Percentiles rank a stretch among this genome's conserved stretches.
These are phyloP conservation scores for Sinohyriopsis cumingii DNA, from an alignment of 2,888 invertebrate genomes.

Conservation along the genomic window DNA sequence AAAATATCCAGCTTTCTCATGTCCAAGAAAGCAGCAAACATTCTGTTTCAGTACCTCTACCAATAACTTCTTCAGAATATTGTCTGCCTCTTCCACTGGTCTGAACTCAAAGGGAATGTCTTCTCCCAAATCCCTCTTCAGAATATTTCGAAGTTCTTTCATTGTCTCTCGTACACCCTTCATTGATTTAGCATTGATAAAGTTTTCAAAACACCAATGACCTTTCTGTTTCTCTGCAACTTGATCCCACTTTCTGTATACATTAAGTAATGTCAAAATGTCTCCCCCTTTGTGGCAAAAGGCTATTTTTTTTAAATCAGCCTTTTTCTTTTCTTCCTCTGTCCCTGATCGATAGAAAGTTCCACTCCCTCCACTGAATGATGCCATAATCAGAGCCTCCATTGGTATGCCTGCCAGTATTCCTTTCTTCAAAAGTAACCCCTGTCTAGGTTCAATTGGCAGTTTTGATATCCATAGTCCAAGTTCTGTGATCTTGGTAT, in stretches of 20 bases:
- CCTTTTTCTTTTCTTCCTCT: conserved; percentile 50
- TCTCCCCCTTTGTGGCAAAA: conserved; percentile 64
- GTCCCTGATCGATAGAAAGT: conserved; percentile 62
- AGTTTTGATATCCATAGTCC: conserved; percentile 65
- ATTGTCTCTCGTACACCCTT: conserved; percentile 50
- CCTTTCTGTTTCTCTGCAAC: conserved; percentile 50
- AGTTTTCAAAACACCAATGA: conserved; percentile 65
- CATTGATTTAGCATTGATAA: conserved; percentile 67
- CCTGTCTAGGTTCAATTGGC: conserved; percentile 64
- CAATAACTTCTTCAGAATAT: conserved; percentile 43
- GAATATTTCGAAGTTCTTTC: conserved; percentile 44
- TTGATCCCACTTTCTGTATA: conserved; percentile 57
- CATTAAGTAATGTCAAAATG: conserved; percentile 56
- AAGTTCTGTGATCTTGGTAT: conserved; percentile 55
- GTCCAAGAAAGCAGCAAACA: conserved; percentile 57
- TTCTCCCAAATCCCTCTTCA: conserved; percentile 45
- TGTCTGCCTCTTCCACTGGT: conserved; percentile 16
- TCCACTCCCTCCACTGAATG: conserved; percentile 56
- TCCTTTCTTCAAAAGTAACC: conserved; percentile 50
- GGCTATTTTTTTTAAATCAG: conserved; percentile 52
- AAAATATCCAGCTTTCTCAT: conserved; percentile 57
- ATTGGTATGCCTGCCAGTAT: conserved; percentile 44
- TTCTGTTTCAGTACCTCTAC: conserved; percentile 51
- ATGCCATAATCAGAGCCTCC: conserved; percentile 63
- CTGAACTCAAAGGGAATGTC: conserved; percentile 34